Base-by-base conservation (phyloP, 2,888 invertebrate species). In the Drosophila robusta region DNA sequence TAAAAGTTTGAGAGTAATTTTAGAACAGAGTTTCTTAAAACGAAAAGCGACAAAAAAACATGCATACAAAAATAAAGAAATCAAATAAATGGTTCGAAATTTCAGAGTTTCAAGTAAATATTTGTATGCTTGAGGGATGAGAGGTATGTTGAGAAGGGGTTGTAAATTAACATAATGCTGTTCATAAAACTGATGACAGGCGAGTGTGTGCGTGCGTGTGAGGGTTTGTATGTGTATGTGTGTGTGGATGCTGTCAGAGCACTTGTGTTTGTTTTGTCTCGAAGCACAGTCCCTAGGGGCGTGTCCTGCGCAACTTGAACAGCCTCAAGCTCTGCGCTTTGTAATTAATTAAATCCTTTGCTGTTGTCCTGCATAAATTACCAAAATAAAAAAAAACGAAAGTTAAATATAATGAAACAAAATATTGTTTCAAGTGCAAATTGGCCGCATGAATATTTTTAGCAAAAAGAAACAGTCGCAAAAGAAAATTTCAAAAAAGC, bases 321-420 rank as follows among this genome's bases (percentile, higher is more conserved):
- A 18, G 16, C 38, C 12, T 34, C 8, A 36, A 12, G 9, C 29
- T 26, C 45, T 39, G 57, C 39, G 26, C 46, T 34, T 56, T 64
- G 70, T 70, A 72, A 80, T 81, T 80, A 75, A 78, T 83, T 68
- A 69, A 81, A 71, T 51, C 67, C 46, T 60, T 66, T 54, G 45
- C 32, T 41, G 41, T 12, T 45, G 45, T 42, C 46, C 63, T 69
- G 68, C 72, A 70, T 72, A 75, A 70, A 65, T 81, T 68, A 70
- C 58, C 14, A 63, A 49, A 32, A 7, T n/a, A 3, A 9, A 12
- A 12, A 12, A 26, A 38, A 64, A 41, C 16, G 8, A 42, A 4
- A 4, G 11, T 8, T 5, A 26, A 36, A 12, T 12, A 22, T 62
- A 41, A 51, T 22, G 24, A 9, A 18, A 38, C 6, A 54, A 34